Evolutionary conservation across 35 echinoderm and acorn worm genomes (phyloP).

Genomic region (Stichopus chloronotus): DNA sequence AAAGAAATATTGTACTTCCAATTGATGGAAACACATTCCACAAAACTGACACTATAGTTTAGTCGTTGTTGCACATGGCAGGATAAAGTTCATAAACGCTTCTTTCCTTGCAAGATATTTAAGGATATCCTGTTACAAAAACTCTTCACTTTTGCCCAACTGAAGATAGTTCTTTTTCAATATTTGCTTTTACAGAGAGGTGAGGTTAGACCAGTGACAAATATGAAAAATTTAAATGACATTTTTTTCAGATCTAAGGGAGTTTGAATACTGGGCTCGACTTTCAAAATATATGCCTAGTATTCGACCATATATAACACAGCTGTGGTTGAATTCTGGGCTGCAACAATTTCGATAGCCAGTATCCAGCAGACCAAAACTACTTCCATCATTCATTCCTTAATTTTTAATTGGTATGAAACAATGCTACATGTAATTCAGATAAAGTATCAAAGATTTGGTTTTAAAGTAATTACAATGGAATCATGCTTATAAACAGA

Average conservation of each 20-base stretch:
- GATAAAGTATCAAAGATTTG: conserved; percentile 32
- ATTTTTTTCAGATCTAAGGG: not conserved
- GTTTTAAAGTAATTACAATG: conserved; percentile 36
- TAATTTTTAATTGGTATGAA: conserved; percentile 2
- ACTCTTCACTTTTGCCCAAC: too few relatives aligned
- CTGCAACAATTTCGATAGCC: conserved; percentile 9
- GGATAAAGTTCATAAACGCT: too few relatives aligned
- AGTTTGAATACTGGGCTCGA: not conserved
- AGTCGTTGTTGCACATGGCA: too few relatives aligned
- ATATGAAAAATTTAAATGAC: not conserved
- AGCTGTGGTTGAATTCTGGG: conserved; percentile 14
- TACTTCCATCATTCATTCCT: conserved; percentile 16
- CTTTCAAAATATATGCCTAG: not conserved
- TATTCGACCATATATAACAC: conserved; percentile 5
- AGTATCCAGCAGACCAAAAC: not conserved
- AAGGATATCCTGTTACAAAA: too few relatives aligned
- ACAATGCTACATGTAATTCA: conserved; percentile 27
- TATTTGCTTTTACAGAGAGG: not conserved
- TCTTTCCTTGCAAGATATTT: too few relatives aligned
- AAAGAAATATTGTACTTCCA: too few relatives aligned
- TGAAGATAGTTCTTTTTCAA: not conserved
- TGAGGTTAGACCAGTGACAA: conserved; percentile 9
- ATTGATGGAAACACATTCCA: too few relatives aligned
- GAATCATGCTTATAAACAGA: conserved; percentile 7
- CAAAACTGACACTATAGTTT: too few relatives aligned